Conservation (phyloP, 2,113 vertebrate genomes). For the Sula dactylatra region DNA sequence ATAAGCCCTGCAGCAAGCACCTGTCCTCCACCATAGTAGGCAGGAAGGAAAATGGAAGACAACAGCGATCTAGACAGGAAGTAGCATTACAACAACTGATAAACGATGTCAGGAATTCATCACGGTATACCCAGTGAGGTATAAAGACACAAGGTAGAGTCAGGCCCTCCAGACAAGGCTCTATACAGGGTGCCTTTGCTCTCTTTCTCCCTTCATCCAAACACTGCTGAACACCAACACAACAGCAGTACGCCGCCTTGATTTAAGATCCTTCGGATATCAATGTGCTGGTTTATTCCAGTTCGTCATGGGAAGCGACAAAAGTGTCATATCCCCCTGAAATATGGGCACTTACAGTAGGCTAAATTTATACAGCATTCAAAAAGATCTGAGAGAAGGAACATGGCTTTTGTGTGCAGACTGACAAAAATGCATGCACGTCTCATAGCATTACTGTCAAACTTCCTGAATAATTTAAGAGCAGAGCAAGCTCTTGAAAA, state of each 20-base stretch:
- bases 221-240: neutral
- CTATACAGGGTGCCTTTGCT: neutral
- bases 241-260: fast-evolving
- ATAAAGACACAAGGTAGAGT: neutral
- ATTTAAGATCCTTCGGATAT: fast-evolving
- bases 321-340: neutral
- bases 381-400: constrained; percentile 79
- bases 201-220: neutral
- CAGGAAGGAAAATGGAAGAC: fast-evolving
- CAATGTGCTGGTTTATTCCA: fast-evolving
- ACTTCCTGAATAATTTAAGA: constrained; percentile 42
- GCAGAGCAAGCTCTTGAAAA: constrained; percentile 65
- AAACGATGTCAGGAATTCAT: fast-evolving
- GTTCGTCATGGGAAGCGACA: fast-evolving
- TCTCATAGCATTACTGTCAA: constrained; percentile 79
- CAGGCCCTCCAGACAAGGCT: neutral
- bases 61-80: fast-evolving
- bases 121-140: fast-evolving
- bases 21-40: fast-evolving
- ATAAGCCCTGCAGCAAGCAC: neutral
- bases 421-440: constrained; percentile 84
- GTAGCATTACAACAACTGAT: fast-evolving
- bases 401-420: constrained; percentile 91
- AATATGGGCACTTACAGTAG: fast-evolving
- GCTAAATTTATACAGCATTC: neutral